Conservation (phyloP, 2,113 vertebrate genomes). For the Rhodinocichla rosea region DNA sequence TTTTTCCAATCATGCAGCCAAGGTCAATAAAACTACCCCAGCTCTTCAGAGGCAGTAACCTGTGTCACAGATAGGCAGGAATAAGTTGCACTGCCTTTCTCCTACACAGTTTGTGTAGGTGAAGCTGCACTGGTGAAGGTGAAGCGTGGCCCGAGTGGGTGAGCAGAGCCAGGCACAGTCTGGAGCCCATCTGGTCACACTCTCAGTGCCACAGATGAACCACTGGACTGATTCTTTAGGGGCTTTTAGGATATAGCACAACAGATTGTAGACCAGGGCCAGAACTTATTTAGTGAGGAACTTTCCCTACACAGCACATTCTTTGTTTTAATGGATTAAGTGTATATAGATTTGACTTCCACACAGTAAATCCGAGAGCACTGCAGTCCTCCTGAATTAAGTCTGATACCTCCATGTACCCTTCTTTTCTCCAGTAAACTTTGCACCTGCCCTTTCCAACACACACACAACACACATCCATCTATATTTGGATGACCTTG, state of each 20-base stretch:
- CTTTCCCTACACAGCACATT: background rate
- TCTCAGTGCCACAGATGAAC: background rate
- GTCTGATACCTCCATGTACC: rapidly evolving
- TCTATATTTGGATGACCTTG: background rate
- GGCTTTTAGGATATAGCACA: background rate
- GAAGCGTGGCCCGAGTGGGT: background rate
- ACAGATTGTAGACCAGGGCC: background rate
- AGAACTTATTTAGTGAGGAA: background rate
- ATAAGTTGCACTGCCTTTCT: background rate
- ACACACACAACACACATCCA: background rate
- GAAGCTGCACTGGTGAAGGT: background rate
- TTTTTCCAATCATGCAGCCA: background rate
- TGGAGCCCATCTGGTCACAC: rapidly evolving
- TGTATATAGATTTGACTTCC: background rate
- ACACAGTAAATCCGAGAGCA: background rate
- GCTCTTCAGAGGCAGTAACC: background rate
- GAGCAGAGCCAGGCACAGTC: background rate
- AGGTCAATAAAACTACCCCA: background rate
- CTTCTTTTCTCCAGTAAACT: background rate
- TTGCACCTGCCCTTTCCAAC: background rate
- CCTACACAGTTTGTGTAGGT: background rate
- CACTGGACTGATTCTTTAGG: background rate
- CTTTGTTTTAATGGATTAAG: background rate
- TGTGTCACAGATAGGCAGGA: background rate
- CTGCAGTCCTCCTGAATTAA: background rate